These are phyloP conservation scores for Proteles cristata DNA, from an alignment of 2,113 vertebrate genomes.

Conservation along the genomic window DNA sequence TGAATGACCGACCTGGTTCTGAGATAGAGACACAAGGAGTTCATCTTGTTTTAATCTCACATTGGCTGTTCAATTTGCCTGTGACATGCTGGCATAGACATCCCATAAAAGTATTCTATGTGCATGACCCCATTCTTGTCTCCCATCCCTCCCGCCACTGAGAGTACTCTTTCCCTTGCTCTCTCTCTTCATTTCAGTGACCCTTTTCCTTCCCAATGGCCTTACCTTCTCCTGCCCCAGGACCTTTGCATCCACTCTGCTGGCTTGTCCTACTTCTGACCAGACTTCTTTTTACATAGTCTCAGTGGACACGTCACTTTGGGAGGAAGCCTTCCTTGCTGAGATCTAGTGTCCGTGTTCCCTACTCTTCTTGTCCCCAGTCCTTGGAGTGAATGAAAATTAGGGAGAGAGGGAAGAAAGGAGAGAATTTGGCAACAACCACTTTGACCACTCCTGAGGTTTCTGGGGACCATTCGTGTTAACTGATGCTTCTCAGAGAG, in stretches of 20 bases:
- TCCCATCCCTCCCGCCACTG: background rate
- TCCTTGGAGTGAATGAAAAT: background rate
- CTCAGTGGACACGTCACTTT: background rate
- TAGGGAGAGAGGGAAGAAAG: background rate
- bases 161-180: background rate
- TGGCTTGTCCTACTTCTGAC: background rate
- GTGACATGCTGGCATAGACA: background rate
- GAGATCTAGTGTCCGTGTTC: background rate
- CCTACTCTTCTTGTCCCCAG: background rate
- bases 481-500: background rate
- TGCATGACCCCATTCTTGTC: background rate
- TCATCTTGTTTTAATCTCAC: conserved; percentile 72
- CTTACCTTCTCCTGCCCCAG: background rate
- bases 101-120: background rate
- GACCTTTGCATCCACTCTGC: background rate
- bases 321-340: background rate
- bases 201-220: background rate
- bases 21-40: conserved; percentile 29
- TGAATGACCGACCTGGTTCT: conserved; percentile 64
- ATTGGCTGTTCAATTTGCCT: conserved; percentile 58
- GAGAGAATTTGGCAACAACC: background rate
- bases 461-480: background rate
- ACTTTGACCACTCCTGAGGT: background rate
- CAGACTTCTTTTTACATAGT: background rate
- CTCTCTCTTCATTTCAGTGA: background rate